Conservation (phyloP, 2,797 vertebrate species). For the Setipinna tenuifilis region DNA sequence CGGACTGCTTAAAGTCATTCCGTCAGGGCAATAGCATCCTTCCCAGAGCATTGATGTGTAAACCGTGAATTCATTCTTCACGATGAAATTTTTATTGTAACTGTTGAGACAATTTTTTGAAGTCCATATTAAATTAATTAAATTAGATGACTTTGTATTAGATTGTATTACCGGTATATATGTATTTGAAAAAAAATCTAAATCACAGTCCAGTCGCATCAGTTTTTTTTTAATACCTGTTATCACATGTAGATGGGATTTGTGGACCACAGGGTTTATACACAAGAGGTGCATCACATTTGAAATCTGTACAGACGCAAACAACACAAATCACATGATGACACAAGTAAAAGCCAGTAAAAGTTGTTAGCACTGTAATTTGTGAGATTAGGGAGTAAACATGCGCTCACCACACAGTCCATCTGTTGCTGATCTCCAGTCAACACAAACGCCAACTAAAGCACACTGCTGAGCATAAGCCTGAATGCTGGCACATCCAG, state of each 20-base stretch:
- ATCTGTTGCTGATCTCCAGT: constrained; percentile 74
- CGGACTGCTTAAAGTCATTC: constrained; percentile 60
- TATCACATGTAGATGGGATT: constrained; percentile 70
- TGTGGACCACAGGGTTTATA: constrained; percentile 75
- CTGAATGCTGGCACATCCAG: constrained; percentile 73
- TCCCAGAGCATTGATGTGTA: constrained; percentile 57
- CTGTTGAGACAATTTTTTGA: constrained; percentile 44
- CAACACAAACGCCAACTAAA: constrained; percentile 66
- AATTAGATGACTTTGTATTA: background rate
- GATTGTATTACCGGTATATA: too few relatives aligned
- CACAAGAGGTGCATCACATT: constrained; percentile 68
- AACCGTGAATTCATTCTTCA: constrained; percentile 47
- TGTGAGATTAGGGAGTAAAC: background rate
- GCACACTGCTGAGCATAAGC: constrained; percentile 73
- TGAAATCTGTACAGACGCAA: constrained; percentile 59
- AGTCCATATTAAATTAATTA: background rate
- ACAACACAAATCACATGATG: background rate
- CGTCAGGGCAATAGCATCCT: constrained; percentile 78
- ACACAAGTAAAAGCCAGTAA: background rate
- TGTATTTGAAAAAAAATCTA: background rate
- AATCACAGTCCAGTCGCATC: background rate
- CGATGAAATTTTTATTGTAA: constrained; percentile 65
- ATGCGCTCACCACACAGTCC: constrained; percentile 74
- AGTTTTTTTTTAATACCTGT: constrained; percentile 53
- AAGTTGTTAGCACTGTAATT: background rate